Base-by-base conservation (phyloP, 53 echinoderm and acorn worm species). In the Pentamera pediparva region DNA sequence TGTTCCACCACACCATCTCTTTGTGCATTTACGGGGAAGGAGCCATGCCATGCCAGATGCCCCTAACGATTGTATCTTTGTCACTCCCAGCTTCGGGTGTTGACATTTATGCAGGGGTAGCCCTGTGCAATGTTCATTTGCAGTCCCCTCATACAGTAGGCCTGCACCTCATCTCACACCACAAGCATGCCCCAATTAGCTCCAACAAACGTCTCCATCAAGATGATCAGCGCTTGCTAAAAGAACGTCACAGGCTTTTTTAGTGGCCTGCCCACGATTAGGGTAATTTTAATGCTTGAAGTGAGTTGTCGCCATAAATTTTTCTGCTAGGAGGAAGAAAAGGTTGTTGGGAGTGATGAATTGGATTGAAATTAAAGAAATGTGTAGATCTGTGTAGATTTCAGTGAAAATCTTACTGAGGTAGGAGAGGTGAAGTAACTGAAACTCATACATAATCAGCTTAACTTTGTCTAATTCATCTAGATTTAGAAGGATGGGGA, bases 191-290 rank as follows among this genome's bases (percentile, higher is more conserved):
- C 41, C 67, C 67, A 67, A 67, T 67, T 67, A 67, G 39, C 67
- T 45, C n/a, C 40, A 38, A 67, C 67, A 67, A 67, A 67, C 45
- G 67, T 67, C 67, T 67, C 45, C 67, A 67, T 67, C 58, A 57
- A 57, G 32, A 29, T 57, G n/a, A 26, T 24, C 30, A 57, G 58
- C 28, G 26, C 28, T 57, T 31, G 28, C 32, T 9, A 57, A 45
- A 57, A n/a, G n/a, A n/a, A n/a, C n/a, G n/a, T n/a, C n/a, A n/a
- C n/a, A n/a, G n/a, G n/a, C n/a, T n/a, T n/a, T 67, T 40, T 21
- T 39, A 43, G 18, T 18, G 24, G 30, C 67, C 7, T 43, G 37
- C 37, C 67, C 26, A 26, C 25, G 8, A 39, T 67, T 67, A 12
- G 26, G 67, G 30, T 43, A 40, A 40, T 43, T 67, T 41, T 67